Percentiles rank a stretch among this genome's conserved stretches.
Conservation (phyloP, 2,888 invertebrate genomes). For the Sinelater perroti region DNA sequence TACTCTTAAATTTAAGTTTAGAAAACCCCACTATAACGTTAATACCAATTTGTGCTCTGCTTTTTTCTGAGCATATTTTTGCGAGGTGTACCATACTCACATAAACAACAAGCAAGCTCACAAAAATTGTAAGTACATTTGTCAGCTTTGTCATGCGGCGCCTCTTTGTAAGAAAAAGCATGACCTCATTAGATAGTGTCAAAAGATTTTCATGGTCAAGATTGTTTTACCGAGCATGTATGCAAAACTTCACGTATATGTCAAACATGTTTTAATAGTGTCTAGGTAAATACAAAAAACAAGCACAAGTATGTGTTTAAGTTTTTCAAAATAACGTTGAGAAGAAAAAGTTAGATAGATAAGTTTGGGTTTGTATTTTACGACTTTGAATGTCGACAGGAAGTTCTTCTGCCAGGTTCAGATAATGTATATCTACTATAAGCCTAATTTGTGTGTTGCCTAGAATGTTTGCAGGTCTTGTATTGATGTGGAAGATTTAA, state of each 20-base stretch:
- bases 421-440: neutral
- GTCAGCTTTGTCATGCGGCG: too few species aligned
- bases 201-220: neutral
- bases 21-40: too few species aligned
- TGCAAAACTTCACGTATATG: neutral
- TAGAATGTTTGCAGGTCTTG: constrained; percentile 1
- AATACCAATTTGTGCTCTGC: too few species aligned
- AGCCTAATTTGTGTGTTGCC: constrained; percentile 7
- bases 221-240: neutral
- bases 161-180: neutral
- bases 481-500: neutral
- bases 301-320: neutral
- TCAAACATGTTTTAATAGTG: neutral
- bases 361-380: constrained; percentile 1
- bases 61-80: too few species aligned
- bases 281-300: neutral
- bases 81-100: too few species aligned
- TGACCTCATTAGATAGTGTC: neutral
- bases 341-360: neutral
- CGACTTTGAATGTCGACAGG: constrained; percentile 15
- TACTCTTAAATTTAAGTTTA: too few species aligned
- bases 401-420: neutral
- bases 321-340: neutral
- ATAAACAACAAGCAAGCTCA: too few species aligned
- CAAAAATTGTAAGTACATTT: too few species aligned